phyloP scores from a whole-genome alignment of 1,140 invertebrate genomes.

The Drosophila saltans region DNA sequence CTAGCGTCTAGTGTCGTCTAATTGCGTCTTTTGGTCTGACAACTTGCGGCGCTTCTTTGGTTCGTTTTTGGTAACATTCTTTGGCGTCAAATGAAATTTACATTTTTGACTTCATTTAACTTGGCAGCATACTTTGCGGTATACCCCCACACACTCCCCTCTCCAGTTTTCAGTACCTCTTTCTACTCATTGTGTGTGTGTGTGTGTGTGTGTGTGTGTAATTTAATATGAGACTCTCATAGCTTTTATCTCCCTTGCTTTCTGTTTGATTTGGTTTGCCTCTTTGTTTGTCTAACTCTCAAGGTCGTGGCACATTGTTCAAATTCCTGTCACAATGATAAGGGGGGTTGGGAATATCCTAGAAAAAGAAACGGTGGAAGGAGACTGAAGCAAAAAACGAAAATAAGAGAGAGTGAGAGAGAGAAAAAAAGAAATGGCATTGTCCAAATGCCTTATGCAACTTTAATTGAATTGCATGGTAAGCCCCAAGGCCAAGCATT shows the following conservation, averaged over 20 bases:
- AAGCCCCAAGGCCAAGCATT: slow-evolving; percentile 46
- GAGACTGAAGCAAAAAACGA: neutral
- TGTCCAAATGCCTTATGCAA: slow-evolving; percentile 72
- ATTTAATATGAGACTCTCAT: slow-evolving; percentile 56
- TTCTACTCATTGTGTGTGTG: neutral
- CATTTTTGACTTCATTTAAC: slow-evolving; percentile 80
- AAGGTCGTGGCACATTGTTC: slow-evolving; percentile 18
- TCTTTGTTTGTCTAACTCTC: slow-evolving; percentile 15
- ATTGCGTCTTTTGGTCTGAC: slow-evolving; percentile 59
- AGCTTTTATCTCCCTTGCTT: slow-evolving; percentile 16
- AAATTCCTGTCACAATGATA: slow-evolving; percentile 11
- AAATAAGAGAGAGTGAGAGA: neutral
- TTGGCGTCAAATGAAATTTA: slow-evolving; percentile 69
- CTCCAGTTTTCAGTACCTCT: neutral
- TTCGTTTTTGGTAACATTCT: slow-evolving; percentile 19
- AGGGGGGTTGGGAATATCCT: neutral
- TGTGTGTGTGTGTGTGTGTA: slow-evolving; percentile 46
- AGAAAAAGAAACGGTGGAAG: neutral
- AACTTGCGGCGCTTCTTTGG: slow-evolving; percentile 34
- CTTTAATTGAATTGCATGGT: slow-evolving; percentile 77
- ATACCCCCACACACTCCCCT: neutral
- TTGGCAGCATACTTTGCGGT: slow-evolving; percentile 53
- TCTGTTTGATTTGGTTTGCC: slow-evolving; percentile 15
- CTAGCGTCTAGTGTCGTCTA: slow-evolving; percentile 35
- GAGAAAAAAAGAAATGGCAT: slow-evolving; percentile 30